These are phyloP conservation scores for Caenorhabditis sp. DNA, from an alignment of 2,888 invertebrate species.

Conservation along the genomic window DNA sequence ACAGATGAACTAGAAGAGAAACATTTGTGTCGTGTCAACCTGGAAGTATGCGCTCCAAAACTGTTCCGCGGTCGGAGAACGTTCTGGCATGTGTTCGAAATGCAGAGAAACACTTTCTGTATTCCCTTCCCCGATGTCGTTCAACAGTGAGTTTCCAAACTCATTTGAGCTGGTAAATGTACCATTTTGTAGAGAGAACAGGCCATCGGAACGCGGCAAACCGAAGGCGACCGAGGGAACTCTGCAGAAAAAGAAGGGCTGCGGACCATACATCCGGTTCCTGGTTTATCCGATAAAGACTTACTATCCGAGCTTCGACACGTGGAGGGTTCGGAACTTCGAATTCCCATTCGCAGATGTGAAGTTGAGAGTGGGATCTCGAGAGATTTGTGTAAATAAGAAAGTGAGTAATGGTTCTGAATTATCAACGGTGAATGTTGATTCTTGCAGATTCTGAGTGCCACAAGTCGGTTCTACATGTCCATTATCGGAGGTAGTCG, in stretches of 20 bases:
- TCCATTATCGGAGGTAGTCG: constrained; percentile 4
- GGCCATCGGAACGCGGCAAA: too few relatives aligned
- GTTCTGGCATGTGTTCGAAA: constrained; percentile 33
- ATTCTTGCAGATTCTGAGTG: constrained; percentile 10
- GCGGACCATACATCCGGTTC: constrained; percentile 1
- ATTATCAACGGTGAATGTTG: background rate
- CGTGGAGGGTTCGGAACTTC: constrained; percentile 10
- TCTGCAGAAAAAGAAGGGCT: background rate
- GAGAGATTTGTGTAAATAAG: constrained; percentile 32
- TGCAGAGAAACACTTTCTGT: constrained; percentile 1
- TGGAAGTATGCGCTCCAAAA: constrained; percentile 8
- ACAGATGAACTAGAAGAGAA: background rate
- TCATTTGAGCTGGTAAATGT: background rate
- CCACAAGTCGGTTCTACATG: constrained; percentile 15
- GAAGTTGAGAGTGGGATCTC: constrained; percentile 8
- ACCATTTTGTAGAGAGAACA: background rate
- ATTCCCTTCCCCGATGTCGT: constrained; percentile 12
- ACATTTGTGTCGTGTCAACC: background rate
- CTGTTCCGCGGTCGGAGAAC: background rate
- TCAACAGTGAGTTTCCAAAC: background rate
- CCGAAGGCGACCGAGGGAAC: background rate
- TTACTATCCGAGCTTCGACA: background rate
- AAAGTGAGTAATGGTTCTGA: background rate
- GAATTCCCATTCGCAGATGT: constrained; percentile 34
- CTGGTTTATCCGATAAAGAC: background rate